Conservation (phyloP, 2,113 vertebrate genomes). For the Dicaeum eximium region DNA sequence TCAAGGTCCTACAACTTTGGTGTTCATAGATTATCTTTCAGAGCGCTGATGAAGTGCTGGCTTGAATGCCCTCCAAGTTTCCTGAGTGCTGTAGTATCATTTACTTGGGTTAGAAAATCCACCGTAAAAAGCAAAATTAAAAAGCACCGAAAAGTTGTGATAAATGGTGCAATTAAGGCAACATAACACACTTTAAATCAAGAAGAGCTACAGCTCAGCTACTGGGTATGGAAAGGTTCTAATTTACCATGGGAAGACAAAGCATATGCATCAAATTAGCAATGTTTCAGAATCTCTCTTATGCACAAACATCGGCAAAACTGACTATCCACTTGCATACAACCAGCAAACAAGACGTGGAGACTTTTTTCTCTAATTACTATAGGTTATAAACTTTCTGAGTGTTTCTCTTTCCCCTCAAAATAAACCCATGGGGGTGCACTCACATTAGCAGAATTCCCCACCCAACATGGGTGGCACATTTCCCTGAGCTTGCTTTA, state of each 20-base stretch:
- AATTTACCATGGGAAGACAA: background rate
- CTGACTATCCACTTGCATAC: background rate
- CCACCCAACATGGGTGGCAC: background rate
- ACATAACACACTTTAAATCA: background rate
- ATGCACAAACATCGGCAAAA: background rate
- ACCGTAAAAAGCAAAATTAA: background rate
- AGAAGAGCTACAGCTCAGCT: background rate
- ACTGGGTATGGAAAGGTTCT: background rate
- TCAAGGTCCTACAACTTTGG: background rate
- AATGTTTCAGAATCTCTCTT: background rate
- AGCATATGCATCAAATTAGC: background rate
- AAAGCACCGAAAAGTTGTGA: background rate
- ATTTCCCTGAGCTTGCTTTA: background rate
- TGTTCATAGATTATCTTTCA: background rate
- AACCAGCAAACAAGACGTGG: background rate
- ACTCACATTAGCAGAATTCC: background rate
- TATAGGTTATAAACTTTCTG: background rate
- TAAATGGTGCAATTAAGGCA: background rate
- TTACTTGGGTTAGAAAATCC: background rate
- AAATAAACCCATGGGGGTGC: background rate
- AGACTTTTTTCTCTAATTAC: background rate
- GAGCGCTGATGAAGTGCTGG: background rate
- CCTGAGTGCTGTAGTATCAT: background rate
- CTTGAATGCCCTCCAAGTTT: background rate
- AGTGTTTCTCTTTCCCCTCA: background rate